Evolutionary conservation across 2,113 vertebrate genomes (phyloP).

Genomic region (Prunella fulvescens): DNA sequence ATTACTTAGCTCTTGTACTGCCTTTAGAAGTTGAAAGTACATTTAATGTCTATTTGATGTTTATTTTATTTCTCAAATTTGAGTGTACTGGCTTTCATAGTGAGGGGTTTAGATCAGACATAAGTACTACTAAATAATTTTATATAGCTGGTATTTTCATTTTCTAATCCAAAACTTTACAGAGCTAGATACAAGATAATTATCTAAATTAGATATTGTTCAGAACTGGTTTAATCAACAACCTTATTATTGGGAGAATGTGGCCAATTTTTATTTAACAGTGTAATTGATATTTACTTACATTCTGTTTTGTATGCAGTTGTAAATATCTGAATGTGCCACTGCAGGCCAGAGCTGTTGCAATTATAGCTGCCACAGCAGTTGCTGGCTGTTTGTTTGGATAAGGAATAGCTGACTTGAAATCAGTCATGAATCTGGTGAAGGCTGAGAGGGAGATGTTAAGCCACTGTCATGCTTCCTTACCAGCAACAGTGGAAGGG

Average conservation of each 20-base stretch:
- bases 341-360: neutral
- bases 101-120: neutral
- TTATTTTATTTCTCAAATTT: neutral
- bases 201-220: neutral
- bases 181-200: neutral
- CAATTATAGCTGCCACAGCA: neutral
- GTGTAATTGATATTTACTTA: neutral
- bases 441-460: neutral
- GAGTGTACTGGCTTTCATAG: neutral
- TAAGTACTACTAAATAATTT: neutral
- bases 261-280: neutral
- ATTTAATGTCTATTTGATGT: neutral
- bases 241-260: neutral
- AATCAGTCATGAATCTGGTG: neutral
- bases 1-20: neutral
- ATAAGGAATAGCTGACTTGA: neutral
- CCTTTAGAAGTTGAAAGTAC: neutral
- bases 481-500: neutral
- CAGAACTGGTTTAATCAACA: neutral
- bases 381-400: neutral
- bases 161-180: neutral
- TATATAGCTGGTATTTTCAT: neutral
- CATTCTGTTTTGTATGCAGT: neutral
- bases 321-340: neutral
- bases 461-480: neutral